Base-by-base conservation (phyloP, 2,888 invertebrate species). In the Boloria euphrosyne region DNA sequence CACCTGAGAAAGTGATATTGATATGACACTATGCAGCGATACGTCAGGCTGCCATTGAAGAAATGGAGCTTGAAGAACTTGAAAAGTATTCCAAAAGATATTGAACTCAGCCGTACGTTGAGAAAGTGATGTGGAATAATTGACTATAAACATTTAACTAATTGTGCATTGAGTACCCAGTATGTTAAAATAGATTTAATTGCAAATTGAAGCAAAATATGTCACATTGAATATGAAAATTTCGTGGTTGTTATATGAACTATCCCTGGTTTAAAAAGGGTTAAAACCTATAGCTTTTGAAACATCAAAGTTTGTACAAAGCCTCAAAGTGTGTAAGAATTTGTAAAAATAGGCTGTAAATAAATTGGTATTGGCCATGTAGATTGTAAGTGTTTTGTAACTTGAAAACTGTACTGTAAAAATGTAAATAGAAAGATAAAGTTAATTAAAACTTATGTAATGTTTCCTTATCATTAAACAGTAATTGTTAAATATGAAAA, bases 1-100 rank as follows among this genome's bases (percentile, higher is more conserved):
- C 77, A 13, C 76, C 78, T 65, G 75, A 76, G 38, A 82, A 83
- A 71, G 70, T 78, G 72, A 55, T 66, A 73, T 79, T 67, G 67
- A 53, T 69, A 53, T 67, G 66, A 65, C 60, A 67, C 58, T 50
- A 59, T 10, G 62, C 57, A 22, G 58, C 38, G 10, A 47, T 31
- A 13, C 50, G 38, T 13, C 49, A 51, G 17, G 50, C 43, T 10
- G 46, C 49, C 14, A 31, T 18, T 14, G 66, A 66, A 13, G n/a
- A 62, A 13, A 62, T 62, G 38, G 55, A 57, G 44, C 50, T 66
- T 16, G 66, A 62, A 4, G 50, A 55, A 14, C 31, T 62, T 31
- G 55, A 55, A 17, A 62, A 62, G 55, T 55, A 17, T 27, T 38
- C 3, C 5, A 51, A 46, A 49, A 51, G 49, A 57, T 66, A 57